Percentiles rank a stretch among this genome's conserved stretches.
These are phyloP conservation scores for Pardalotus punctatus DNA, from an alignment of 2,113 vertebrate genomes.

Conservation along the genomic window DNA sequence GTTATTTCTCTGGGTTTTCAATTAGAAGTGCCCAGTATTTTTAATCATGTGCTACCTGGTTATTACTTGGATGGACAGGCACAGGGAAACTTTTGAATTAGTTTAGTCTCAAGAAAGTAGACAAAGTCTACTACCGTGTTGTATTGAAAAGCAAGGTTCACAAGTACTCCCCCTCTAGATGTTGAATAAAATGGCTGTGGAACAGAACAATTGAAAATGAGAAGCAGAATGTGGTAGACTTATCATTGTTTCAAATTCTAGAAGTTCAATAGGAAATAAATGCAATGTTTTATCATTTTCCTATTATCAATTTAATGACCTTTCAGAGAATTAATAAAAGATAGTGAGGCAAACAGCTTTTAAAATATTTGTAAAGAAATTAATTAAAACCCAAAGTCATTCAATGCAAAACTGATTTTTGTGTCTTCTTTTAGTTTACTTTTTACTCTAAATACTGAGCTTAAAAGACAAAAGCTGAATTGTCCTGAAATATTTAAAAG, in stretches of 20 bases:
- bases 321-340: background rate
- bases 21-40: background rate
- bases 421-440: background rate
- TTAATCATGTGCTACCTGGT: background rate
- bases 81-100: background rate
- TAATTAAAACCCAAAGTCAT: background rate
- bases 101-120: background rate
- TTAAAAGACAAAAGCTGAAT: background rate
- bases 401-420: background rate
- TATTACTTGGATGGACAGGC: background rate
- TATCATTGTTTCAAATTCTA: background rate
- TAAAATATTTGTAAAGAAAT: background rate
- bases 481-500: background rate
- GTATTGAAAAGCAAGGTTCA: background rate
- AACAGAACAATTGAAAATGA: background rate
- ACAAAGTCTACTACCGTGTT: background rate
- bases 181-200: background rate
- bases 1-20: background rate
- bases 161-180: background rate
- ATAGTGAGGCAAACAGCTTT: background rate
- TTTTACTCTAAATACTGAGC: background rate
- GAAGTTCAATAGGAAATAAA: background rate
- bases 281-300: background rate
- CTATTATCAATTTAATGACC: background rate
- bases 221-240: background rate